Evolutionary conservation across 1,140 invertebrate species (phyloP).

Genomic region (Pseudomyrmex flavicornis): DNA sequence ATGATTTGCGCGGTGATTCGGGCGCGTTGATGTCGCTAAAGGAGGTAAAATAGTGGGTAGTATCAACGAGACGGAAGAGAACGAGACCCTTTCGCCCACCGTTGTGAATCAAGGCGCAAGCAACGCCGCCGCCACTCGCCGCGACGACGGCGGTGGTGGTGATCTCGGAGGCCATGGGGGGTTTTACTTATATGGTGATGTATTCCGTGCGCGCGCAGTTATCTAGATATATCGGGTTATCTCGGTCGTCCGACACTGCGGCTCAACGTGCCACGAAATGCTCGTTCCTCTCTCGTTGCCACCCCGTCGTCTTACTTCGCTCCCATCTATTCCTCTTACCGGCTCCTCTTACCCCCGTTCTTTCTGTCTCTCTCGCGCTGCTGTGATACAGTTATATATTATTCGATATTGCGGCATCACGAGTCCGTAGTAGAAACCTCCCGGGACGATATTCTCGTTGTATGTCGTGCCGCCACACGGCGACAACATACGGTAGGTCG

Average conservation of each 20-base stretch:
- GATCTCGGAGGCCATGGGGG: conserved; percentile 66
- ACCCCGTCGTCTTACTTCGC: conserved; percentile 59
- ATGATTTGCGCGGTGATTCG: conserved; percentile 73
- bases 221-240: conserved; percentile 77
- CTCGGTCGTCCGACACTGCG: conserved; percentile 67
- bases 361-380: neutral
- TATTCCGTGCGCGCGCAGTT: conserved; percentile 73
- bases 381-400: conserved; percentile 80
- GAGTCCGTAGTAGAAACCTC: conserved; percentile 67
- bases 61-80: conserved; percentile 61
- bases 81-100: conserved; percentile 67
- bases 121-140: conserved; percentile 13
- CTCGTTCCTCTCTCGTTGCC: conserved; percentile 10
- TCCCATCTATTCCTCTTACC: conserved; percentile 68
- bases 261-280: conserved; percentile 62
- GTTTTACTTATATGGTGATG: conserved; percentile 79
- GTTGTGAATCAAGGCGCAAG: conserved; percentile 75
- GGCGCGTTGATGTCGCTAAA: conserved; percentile 73
- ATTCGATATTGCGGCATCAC: conserved; percentile 81
- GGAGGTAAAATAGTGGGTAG: conserved; percentile 75
- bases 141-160: conserved; percentile 60
- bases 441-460: conserved; percentile 80
- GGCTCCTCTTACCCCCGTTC: neutral
- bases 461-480: conserved; percentile 68
- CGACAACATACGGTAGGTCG: conserved; percentile 53